These are phyloP conservation scores for Palythoa heliodiscus DNA, from an alignment of 92 coral and sea anemone species.

Conservation along the genomic window DNA sequence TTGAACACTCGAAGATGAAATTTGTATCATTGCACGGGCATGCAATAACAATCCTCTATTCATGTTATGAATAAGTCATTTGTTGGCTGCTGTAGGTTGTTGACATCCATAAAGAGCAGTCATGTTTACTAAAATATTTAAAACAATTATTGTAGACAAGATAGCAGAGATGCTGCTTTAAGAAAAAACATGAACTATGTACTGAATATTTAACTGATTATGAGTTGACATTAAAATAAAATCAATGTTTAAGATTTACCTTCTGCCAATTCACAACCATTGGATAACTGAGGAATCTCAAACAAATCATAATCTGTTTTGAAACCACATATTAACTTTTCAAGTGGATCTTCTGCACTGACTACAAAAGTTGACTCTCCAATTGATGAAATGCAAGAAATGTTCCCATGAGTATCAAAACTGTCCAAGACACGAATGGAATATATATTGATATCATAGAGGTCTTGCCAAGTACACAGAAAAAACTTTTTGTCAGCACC, in stretches of 20 bases:
- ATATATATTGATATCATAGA: conserved; percentile 4
- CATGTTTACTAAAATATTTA: no score
- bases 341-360: conserved; percentile 22
- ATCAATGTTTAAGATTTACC: neutral
- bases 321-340: conserved; percentile 14
- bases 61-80: no score
- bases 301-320: conserved; percentile 12
- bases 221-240: neutral
- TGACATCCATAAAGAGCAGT: no score
- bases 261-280: neutral
- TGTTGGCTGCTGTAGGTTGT: no score
- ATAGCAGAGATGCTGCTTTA: no score
- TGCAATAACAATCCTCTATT: no score
- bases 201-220: neutral
- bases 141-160: no score
- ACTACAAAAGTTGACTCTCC: conserved; percentile 21
- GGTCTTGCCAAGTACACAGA: conserved; percentile 21
- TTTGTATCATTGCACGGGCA: no score
- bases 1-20: no score
- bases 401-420: conserved; percentile 27
- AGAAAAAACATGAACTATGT: neutral
- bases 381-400: conserved; percentile 10
- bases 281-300: neutral
- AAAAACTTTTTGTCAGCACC: conserved; percentile 27
- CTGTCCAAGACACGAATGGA: neutral